Evolutionary conservation across 2,113 vertebrate genomes (phyloP).

Genomic region (Emydura subglobosa): DNA sequence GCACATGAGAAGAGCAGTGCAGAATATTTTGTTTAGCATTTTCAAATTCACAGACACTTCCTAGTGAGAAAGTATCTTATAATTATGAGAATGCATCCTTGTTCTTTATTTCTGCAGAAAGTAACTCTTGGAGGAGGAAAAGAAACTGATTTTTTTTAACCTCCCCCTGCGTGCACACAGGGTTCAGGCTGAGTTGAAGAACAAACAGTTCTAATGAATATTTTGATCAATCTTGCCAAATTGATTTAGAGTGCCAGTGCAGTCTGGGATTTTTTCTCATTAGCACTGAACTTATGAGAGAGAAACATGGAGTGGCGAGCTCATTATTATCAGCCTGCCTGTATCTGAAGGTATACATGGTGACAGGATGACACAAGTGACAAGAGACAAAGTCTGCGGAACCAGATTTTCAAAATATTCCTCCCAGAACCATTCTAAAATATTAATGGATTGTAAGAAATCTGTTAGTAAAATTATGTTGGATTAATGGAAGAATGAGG

Average conservation of each 20-base stretch:
- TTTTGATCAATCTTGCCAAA: constrained; percentile 65
- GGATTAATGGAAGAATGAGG: constrained; percentile 35
- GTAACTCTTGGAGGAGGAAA: neutral
- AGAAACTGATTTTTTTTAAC: rapidly evolving
- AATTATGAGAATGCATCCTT: neutral
- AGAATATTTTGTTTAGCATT: constrained; percentile 3
- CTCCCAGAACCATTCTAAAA: constrained; percentile 21
- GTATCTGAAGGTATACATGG: neutral
- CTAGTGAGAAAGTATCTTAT: neutral
- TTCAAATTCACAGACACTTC: neutral
- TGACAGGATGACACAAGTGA: constrained; percentile 53
- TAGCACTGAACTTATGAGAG: constrained; percentile 40
- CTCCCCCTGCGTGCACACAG: neutral
- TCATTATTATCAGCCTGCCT: constrained; percentile 57
- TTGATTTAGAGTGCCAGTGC: constrained; percentile 43
- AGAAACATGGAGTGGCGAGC: constrained; percentile 30
- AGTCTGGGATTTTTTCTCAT: constrained; percentile 62
- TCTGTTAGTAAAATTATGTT: neutral
- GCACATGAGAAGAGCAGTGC: neutral
- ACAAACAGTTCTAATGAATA: constrained; percentile 63
- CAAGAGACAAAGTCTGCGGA: constrained; percentile 33
- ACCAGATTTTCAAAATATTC: constrained; percentile 49
- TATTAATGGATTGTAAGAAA: neutral
- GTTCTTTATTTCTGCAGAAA: neutral
- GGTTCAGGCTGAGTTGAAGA: constrained; percentile 47